These are phyloP conservation scores for Elanus axillaris DNA, from an alignment of 2,113 vertebrate genomes.

Conservation along the genomic window DNA sequence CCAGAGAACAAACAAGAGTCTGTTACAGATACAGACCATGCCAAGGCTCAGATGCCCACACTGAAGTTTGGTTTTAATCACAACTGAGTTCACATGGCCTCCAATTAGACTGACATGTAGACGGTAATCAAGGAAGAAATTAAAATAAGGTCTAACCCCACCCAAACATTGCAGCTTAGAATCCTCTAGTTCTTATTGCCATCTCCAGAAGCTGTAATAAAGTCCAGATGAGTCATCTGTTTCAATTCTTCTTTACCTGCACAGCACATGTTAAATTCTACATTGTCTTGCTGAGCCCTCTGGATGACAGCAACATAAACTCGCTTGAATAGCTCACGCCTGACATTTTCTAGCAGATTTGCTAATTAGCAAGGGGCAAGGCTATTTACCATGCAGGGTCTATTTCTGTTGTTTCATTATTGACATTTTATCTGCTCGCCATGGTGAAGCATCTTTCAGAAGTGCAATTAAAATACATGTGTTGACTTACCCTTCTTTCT, in stretches of 20 bases:
- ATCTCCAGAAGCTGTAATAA: not conserved
- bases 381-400: not conserved
- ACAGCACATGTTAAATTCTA: not conserved
- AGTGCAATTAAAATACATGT: not conserved
- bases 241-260: not conserved
- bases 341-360: not conserved
- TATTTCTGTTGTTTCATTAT: not conserved
- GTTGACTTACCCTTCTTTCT: not conserved
- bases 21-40: not conserved
- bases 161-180: not conserved
- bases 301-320: not conserved
- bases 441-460: not conserved
- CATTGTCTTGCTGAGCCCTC: not conserved
- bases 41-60: not conserved
- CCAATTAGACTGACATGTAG: no score
- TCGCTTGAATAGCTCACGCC: not conserved
- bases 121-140: not conserved
- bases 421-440: not conserved
- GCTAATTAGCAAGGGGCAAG: not conserved
- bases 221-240: not conserved
- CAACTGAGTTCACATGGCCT: not conserved
- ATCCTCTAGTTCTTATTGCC: not conserved
- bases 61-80: not conserved
- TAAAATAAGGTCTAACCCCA: not conserved
- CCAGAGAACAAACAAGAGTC: not conserved